Conservation (phyloP, 1,140 invertebrate species). For the Trichoplusia ni region DNA sequence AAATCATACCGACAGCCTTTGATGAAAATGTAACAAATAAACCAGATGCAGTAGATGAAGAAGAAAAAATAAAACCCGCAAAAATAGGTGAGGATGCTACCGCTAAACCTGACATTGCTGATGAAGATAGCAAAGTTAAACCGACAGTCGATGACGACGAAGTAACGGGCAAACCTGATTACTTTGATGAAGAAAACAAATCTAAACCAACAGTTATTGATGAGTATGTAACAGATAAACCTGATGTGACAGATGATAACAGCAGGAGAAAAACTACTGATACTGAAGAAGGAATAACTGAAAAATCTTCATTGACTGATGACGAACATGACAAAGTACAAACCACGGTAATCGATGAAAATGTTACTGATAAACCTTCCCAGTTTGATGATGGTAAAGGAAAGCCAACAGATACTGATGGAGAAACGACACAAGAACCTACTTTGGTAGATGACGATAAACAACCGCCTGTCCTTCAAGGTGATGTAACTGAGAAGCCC, state of each 20-base stretch:
- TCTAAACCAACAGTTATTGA: neutral
- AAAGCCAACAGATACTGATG: too few relatives aligned
- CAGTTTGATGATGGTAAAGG: neutral
- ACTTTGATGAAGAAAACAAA: neutral
- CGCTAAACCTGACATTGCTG: neutral
- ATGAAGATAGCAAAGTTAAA: neutral
- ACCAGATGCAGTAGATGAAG: neutral
- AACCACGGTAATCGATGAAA: neutral
- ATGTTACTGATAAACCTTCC: neutral
- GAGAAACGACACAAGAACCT: too few relatives aligned
- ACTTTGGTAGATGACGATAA: neutral
- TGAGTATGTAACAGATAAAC: constrained; percentile 7
- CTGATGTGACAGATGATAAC: neutral
- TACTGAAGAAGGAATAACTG: neutral
- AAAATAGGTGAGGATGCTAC: neutral
- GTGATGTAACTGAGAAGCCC: too few relatives aligned
- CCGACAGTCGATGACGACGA: neutral
- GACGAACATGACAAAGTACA: neutral
- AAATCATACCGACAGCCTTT: neutral
- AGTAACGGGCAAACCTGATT: neutral
- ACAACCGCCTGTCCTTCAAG: too few relatives aligned
- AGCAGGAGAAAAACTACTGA: neutral
- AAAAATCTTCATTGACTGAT: neutral
- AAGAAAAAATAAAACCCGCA: neutral
- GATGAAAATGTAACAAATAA: neutral